Conservation (phyloP, 2,113 vertebrate species). For the Channa argus region DNA sequence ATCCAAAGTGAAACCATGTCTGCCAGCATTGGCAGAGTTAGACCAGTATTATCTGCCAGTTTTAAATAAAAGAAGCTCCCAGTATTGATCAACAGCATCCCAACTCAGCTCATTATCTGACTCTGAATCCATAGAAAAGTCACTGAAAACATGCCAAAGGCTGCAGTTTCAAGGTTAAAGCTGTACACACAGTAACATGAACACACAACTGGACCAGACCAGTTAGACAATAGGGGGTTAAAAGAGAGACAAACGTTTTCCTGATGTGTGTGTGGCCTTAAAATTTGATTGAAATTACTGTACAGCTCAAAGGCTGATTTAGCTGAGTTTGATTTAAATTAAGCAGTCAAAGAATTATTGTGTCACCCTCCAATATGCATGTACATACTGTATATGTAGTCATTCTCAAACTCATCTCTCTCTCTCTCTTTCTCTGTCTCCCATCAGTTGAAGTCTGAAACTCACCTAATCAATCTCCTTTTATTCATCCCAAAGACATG, state of each 20-base stretch:
- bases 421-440: conserved; percentile 8
- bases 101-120: conserved; percentile 67
- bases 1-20: conserved; percentile 28
- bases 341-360: conserved; percentile 68
- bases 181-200: conserved; percentile 1
- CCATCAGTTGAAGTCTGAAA: conserved; percentile 41
- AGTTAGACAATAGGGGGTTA: conserved; percentile 29
- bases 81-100: conserved; percentile 68
- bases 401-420: conserved; percentile 47
- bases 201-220: conserved; percentile 5
- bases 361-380: conserved; percentile 61
- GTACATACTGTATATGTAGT: conserved; percentile 50
- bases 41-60: conserved; percentile 46
- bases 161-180: conserved; percentile 55
- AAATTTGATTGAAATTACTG: conserved; percentile 58
- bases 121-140: conserved; percentile 59
- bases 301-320: conserved; percentile 64
- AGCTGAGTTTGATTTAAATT: conserved; percentile 68
- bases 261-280: conserved; percentile 59
- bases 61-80: conserved; percentile 50
- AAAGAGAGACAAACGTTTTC: conserved; percentile 46
- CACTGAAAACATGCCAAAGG: conserved; percentile 44
- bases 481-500: conserved; percentile 43
- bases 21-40: conserved; percentile 47
- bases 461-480: conserved; percentile 40